These are phyloP conservation scores for Gymnothorax javanicus DNA, from an alignment of 2,797 vertebrate genomes.

Conservation along the genomic window DNA sequence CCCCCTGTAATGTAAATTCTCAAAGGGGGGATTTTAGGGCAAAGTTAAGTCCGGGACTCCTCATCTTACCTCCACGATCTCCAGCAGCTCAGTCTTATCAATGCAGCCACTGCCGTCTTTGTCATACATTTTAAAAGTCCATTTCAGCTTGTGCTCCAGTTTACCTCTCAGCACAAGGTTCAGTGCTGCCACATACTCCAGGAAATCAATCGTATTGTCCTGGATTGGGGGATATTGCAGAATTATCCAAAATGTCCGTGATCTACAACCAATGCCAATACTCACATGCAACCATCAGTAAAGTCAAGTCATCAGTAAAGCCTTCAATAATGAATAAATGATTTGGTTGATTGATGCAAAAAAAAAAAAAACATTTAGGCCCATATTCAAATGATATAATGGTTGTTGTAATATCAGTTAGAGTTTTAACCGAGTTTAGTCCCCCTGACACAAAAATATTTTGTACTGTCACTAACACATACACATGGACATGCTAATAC, in stretches of 20 bases:
- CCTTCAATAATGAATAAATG: neutral
- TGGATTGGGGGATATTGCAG: slow-evolving; percentile 47
- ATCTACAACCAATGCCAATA: neutral
- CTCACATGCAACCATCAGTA: too few relatives aligned
- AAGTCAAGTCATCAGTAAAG: too few relatives aligned
- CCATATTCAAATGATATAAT: neutral
- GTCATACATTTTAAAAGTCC: slow-evolving; percentile 97
- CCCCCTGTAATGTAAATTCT: neutral
- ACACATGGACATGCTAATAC: neutral
- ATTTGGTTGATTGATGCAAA: neutral
- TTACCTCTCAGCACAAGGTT: slow-evolving; percentile 91
- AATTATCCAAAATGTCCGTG: neutral
- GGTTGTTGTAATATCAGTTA: neutral
- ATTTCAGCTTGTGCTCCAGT: slow-evolving; percentile 93
- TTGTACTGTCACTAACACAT: neutral
- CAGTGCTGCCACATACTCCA: slow-evolving; percentile 93
- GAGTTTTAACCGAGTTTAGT: too few relatives aligned
- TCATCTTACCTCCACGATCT: slow-evolving; percentile 76
- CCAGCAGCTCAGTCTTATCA: slow-evolving; percentile 86
- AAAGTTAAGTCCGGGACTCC: neutral
- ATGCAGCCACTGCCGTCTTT: slow-evolving; percentile 96
- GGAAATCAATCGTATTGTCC: slow-evolving; percentile 96
- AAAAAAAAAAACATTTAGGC: neutral
- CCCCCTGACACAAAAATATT: too few relatives aligned
- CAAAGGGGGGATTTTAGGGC: too few relatives aligned